These are phyloP conservation scores for Macrobrachium nipponense DNA, from an alignment of 1,140 invertebrate genomes.

Conservation along the genomic window DNA sequence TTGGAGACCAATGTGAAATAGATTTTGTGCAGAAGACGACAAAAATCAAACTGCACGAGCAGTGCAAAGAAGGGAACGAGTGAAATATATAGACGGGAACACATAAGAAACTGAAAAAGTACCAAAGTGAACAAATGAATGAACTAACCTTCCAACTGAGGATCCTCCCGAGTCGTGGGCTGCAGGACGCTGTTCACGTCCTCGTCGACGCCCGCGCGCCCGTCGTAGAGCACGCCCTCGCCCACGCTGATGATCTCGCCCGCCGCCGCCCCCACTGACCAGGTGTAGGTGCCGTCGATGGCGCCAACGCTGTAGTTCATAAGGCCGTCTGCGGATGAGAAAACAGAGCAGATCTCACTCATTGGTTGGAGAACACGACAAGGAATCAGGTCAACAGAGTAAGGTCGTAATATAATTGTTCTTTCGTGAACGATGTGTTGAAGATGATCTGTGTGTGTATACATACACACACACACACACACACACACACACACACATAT, in stretches of 20 bases:
- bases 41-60: too few species aligned
- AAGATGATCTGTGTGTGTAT: not conserved
- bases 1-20: too few species aligned
- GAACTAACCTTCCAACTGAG: not conserved
- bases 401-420: not conserved
- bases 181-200: not conserved
- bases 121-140: too few species aligned
- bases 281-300: not conserved
- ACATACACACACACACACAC: not conserved
- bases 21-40: too few species aligned
- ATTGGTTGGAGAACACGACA: not conserved
- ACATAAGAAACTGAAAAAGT: too few species aligned
- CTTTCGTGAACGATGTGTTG: too few species aligned
- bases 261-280: conserved; percentile 26
- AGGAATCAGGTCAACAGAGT: not conserved
- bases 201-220: conserved; percentile 22
- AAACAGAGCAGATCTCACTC: not conserved
- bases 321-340: conserved; percentile 30
- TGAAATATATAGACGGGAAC: too few species aligned
- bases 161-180: not conserved
- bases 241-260: conserved; percentile 33
- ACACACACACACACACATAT: too few species aligned
- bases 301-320: conserved; percentile 36
- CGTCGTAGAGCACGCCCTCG: conserved; percentile 44
- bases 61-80: too few species aligned